These are phyloP conservation scores for Leptinotarsa haldemani DNA, from an alignment of 2,888 invertebrate genomes.

Conservation along the genomic window DNA sequence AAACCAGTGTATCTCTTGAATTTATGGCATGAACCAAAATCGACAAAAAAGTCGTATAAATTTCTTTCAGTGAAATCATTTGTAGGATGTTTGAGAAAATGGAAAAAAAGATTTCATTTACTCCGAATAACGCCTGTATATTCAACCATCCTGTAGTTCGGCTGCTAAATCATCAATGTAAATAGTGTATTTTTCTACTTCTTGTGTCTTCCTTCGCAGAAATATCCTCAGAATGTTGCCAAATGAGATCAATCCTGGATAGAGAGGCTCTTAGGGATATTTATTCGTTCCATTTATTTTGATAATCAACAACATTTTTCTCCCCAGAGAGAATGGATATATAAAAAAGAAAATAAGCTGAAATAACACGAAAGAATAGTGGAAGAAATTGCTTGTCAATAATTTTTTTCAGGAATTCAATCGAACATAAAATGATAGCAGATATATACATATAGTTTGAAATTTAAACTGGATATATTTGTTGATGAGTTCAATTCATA, in stretches of 20 bases:
- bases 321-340: slow-evolving; percentile 19
- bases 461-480: too few species aligned
- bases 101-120: too few species aligned
- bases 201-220: background rate
- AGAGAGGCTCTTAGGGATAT: slow-evolving; percentile 38
- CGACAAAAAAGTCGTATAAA: too few species aligned
- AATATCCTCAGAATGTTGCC: slow-evolving; percentile 31
- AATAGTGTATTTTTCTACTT: slow-evolving; percentile 16
- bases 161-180: slow-evolving; percentile 11
- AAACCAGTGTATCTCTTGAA: too few species aligned
- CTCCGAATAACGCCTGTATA: too few species aligned
- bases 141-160: background rate
- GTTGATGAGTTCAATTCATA: too few species aligned
- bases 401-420: background rate
- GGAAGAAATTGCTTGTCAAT: background rate
- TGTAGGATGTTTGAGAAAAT: too few species aligned
- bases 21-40: too few species aligned
- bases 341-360: slow-evolving; percentile 6
- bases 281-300: slow-evolving; percentile 33
- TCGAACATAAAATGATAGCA: background rate
- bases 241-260: slow-evolving; percentile 36
- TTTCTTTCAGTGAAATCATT: too few species aligned
- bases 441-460: background rate
- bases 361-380: background rate
- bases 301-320: slow-evolving; percentile 33